Base-by-base conservation (phyloP, 2,888 invertebrate species). In the Neria commutata region DNA sequence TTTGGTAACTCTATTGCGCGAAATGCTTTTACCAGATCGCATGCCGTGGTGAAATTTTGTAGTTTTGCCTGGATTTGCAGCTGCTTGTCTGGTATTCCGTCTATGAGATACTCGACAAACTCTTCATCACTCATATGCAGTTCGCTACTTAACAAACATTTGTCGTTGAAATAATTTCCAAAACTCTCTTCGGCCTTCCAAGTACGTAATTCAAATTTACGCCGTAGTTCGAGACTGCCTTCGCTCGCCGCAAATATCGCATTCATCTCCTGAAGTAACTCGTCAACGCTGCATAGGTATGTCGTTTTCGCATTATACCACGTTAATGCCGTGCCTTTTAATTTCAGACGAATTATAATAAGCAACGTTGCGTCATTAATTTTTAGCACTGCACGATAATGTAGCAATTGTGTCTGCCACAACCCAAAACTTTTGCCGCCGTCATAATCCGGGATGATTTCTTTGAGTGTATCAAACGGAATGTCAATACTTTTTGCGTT, bases 71-170 rank as follows among this genome's bases (percentile, higher is more conserved):
- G 40, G n/a, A 49, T 8, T 29, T 46, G 11, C 16, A 53, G 26
- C 1, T 23, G 49, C 29, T 49, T 25, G 16, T 58, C 49, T n/a
- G n/a, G n/a, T n/a, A n/a, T n/a, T n/a, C n/a, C n/a, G n/a, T n/a
- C n/a, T n/a, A n/a, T n/a, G n/a, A 2, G 42, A 19, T 58, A 53
- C 8, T 54, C 58, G 2, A 58, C 29, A 6, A 58, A n/a, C 17
- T 47, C 47, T 0, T 53, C 57, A 5, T 59, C 58, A 14, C 17
- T 25, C 19, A 59, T 17, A 8, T 40, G 34, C 6, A 54, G 1
- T 11, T 25, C 50, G 1, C n/a, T 34, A 11, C 49, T 24, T 16
- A 58, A 33, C 1, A 14, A 48, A 1, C 49, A 16, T 17, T 53
- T 58, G 10, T 53, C 52, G 2, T 51, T 21, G 3, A 25, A 57